A percentile compares a stretch with the other conserved stretches of the same genome.
phyloP scores from a whole-genome alignment of 2,888 invertebrate genomes.

The Deladenus siricidicola region DNA sequence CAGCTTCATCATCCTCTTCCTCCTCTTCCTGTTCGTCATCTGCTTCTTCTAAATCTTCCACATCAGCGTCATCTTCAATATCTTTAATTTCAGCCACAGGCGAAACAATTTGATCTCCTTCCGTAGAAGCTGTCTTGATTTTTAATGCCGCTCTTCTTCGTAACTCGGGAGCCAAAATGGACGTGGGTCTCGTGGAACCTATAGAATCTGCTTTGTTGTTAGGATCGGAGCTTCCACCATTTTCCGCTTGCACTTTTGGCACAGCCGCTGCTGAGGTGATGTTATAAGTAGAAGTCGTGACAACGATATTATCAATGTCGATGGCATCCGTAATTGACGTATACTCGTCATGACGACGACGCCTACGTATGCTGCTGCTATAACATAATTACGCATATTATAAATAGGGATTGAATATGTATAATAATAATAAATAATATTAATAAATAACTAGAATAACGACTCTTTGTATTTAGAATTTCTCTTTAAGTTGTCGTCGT shows the following conservation, averaged over 20 bases:
- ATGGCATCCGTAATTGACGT: slow-evolving; percentile 51
- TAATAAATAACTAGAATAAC: too few relatives aligned
- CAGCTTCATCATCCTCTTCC: slow-evolving; percentile 13
- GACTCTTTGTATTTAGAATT: too few relatives aligned
- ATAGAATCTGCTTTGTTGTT: neutral
- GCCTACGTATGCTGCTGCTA: slow-evolving; percentile 20
- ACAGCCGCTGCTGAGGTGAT: neutral
- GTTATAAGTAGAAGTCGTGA: too few relatives aligned
- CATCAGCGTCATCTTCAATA: slow-evolving; percentile 38
- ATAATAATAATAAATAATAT: too few relatives aligned
- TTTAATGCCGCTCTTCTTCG: neutral
- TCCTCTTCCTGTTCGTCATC: slow-evolving; percentile 34
- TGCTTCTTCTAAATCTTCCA: slow-evolving; percentile 31
- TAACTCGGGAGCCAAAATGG: neutral
- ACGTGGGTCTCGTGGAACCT: neutral
- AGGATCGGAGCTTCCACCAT: neutral
- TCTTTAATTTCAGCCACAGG: slow-evolving; percentile 27
- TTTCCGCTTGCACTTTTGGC: neutral
- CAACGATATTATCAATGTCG: slow-evolving; percentile 26
- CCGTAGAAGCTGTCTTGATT: neutral
- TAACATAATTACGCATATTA: too few relatives aligned
- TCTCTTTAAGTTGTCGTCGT: too few relatives aligned
- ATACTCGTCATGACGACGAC: slow-evolving; percentile 44
- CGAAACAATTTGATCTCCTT: neutral
- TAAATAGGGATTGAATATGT: too few relatives aligned